Evolutionary conservation across 2,113 vertebrate genomes (phyloP).

Genomic region (Marcusenius ussheri): DNA sequence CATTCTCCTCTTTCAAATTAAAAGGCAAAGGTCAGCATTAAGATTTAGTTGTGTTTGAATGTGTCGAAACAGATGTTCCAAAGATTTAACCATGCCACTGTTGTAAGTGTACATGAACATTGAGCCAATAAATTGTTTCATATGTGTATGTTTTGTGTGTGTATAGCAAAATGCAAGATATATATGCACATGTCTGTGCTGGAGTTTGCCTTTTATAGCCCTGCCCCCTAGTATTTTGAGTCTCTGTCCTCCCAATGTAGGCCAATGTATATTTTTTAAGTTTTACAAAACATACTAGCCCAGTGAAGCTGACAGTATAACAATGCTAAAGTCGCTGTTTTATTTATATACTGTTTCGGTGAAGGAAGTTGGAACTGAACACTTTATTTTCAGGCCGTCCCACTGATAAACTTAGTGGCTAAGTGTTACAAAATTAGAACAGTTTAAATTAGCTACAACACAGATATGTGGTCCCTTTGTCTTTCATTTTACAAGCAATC

Average conservation of each 20-base stretch:
- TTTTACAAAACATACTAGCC: not conserved
- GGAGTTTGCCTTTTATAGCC: not conserved
- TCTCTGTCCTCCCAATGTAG: not conserved
- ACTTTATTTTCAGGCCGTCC: not conserved
- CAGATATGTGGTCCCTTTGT: not conserved
- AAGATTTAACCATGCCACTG: not conserved
- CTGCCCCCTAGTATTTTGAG: not conserved
- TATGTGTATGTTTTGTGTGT: not conserved
- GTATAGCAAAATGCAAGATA: not conserved
- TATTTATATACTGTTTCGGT: not conserved
- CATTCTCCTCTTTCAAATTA: constrained; percentile 8
- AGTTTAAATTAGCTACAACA: not conserved
- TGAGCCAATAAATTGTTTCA: not conserved
- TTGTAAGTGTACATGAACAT: not conserved
- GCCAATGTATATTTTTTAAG: not conserved
- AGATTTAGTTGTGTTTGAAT: not conserved
- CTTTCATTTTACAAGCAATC: not conserved
- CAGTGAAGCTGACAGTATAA: not conserved
- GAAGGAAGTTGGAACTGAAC: not conserved
- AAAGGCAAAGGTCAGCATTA: not conserved
- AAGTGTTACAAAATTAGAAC: not conserved
- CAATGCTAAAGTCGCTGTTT: not conserved
- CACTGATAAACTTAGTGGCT: not conserved
- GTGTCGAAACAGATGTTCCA: not conserved
- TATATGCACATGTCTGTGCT: not conserved